Percentiles rank a stretch among this genome's conserved stretches.
These are phyloP conservation scores for Diarsia rubi DNA, from an alignment of 2,888 invertebrate species.

Conservation along the genomic window DNA sequence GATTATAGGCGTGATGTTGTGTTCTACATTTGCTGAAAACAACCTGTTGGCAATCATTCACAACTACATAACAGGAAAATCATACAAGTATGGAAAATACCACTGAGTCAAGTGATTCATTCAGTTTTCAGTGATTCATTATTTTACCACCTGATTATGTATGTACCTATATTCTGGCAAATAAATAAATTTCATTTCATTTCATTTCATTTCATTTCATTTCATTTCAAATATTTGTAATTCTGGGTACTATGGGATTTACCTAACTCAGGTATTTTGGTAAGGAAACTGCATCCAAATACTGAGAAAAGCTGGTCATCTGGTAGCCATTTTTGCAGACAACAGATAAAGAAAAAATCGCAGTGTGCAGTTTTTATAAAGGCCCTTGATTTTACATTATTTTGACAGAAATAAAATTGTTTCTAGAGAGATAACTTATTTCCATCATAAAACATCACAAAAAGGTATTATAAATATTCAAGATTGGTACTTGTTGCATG, in stretches of 20 bases:
- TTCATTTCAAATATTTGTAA: constrained; percentile 15
- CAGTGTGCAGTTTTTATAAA: not conserved
- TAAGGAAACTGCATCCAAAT: not conserved
- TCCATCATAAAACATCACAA: constrained; percentile 8
- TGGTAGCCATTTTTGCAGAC: not conserved
- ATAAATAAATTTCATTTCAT: too few species aligned
- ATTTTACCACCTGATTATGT: too few species aligned
- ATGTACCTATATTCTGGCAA: too few species aligned
- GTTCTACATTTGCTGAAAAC: not conserved
- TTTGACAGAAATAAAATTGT: not conserved
- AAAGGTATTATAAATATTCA: constrained; percentile 1
- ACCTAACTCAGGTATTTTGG: constrained; percentile 6
- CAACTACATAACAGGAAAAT: constrained; percentile 28
- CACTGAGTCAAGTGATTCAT: constrained; percentile 42
- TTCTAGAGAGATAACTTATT: not conserved
- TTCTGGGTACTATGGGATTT: constrained; percentile 48
- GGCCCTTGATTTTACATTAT: not conserved
- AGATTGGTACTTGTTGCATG: constrained; percentile 16
- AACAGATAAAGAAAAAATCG: not conserved
- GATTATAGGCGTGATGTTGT: too few species aligned
- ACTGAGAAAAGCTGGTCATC: not conserved
- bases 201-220: too few species aligned
- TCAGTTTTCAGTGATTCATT: too few species aligned
- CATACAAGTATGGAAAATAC: constrained; percentile 37
- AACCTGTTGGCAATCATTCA: not conserved